A percentile compares a stretch with the other conserved stretches of the same genome.
Conservation (phyloP, 2,797 vertebrate genomes). For the Huso huso region DNA sequence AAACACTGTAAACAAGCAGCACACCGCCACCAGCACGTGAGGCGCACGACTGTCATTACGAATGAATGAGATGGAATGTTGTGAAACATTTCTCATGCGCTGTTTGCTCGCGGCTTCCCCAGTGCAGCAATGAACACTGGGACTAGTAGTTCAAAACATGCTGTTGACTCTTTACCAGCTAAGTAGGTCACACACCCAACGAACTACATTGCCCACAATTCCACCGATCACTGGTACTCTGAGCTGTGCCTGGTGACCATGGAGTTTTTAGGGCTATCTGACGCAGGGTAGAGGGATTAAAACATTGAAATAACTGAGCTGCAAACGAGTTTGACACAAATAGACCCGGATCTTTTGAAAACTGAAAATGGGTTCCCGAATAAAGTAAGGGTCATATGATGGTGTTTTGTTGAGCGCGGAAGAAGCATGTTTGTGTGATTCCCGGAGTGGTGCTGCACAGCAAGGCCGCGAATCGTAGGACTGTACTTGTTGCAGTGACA, state of each 20-base stretch:
- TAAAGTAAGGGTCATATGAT: conserved; percentile 51
- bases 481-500: conserved; percentile 53
- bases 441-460: conserved; percentile 5
- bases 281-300: conserved; percentile 38
- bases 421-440: conserved; percentile 20
- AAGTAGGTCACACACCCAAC: neutral
- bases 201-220: conserved; percentile 46
- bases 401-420: neutral
- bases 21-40: too few relatives aligned
- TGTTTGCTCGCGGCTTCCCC: conserved; percentile 6
- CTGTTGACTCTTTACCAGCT: neutral
- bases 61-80: conserved; percentile 11
- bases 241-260: conserved; percentile 44
- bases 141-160: conserved; percentile 13
- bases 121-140: conserved; percentile 11
- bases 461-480: conserved; percentile 30
- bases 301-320: conserved; percentile 36
- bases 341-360: conserved; percentile 24
- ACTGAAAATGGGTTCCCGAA: conserved; percentile 58
- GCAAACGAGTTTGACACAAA: conserved; percentile 24
- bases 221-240: conserved; percentile 26
- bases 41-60: neutral
- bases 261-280: conserved; percentile 44
- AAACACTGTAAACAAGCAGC: too few relatives aligned
- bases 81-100: neutral